Evolutionary conservation across 2,888 invertebrate genomes (phyloP), one percentile per base, ranked within the genome.

Genomic region (Schizaphis graminum): DNA sequence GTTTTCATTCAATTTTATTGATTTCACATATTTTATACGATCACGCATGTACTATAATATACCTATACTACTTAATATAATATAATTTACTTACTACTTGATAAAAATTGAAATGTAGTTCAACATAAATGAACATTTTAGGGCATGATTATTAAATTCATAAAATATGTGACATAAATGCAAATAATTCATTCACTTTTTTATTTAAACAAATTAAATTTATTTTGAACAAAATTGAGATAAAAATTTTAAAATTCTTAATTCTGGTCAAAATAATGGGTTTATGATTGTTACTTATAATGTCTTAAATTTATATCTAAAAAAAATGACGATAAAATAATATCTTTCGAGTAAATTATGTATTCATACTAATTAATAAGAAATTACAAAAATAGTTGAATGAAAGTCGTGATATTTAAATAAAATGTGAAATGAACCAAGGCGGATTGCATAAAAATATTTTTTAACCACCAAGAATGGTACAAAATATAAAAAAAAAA

Each of bases 331-430:
- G n/a, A 61, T 28, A 47, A 49, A 67, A 91, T 84, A 53, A 91
- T 11, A 86, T 53, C 21, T 53, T 16, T 53, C 21, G 53, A 53
- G 53, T 21, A 21, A 13, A 53, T 53, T 47, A 49, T 87, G n/a
- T 35, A 53, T 24, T 24, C 8, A 77, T 77, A 13, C 3, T 24
- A 88, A 88, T 53, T 28, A 91, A 84, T 35, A 35, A n/a, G 47
- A 87, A n/a, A 5, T n/a, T 53, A 49, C 16, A 85, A 85, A 26
- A 53, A 53, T 7, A n/a, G 47, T 90, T n/a, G n/a, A n/a, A 44
- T n/a, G 47, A 26, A 49, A 85, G 47, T 92, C 92, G 49, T 47
- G 87, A 92, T 26, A 7, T 35, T 47, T 49, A 21, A 61, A 91
- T 53, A 41, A 35, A 84, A 77, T 41, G 41, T 16, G 16, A 53